Conservation (phyloP, 2,888 invertebrate species). For the Junonia oenone region DNA sequence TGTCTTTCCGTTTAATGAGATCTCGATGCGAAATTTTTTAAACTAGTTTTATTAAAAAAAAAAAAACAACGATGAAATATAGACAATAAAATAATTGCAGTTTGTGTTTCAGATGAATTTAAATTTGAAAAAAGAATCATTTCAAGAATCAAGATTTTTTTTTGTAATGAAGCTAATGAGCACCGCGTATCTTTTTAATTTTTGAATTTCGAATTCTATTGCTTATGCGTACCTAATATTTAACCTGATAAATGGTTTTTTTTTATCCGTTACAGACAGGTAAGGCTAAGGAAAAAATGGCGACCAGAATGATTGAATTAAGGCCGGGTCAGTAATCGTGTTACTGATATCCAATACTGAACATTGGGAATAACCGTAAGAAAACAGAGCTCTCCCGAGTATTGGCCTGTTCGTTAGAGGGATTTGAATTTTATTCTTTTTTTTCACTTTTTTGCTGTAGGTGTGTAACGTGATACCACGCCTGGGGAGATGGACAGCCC, state of each 20-base stretch:
- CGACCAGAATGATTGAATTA: constrained; percentile 71
- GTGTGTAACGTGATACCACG: constrained; percentile 62
- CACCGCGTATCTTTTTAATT: neutral
- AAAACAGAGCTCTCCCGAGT: constrained; percentile 69
- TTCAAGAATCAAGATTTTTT: no score
- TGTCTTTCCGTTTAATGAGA: neutral
- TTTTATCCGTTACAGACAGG: constrained; percentile 41
- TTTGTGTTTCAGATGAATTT: no score
- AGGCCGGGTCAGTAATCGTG: constrained; percentile 75
- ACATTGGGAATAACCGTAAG: constrained; percentile 64
- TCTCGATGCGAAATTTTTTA: neutral
- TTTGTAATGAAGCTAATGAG: no score
- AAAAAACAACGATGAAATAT: no score
- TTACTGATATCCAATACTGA: constrained; percentile 75
- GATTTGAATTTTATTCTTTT: constrained; percentile 61
- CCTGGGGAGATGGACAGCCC: constrained; percentile 64
- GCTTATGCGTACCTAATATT: no score
- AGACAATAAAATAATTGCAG: no score
- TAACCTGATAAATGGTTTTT: no score
- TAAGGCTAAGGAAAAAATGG: constrained; percentile 54
- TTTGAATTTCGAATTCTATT: constrained; percentile 28
- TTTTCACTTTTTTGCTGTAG: constrained; percentile 50
- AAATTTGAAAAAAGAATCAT: no score
- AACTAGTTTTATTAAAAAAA: neutral
- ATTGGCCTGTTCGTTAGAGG: constrained; percentile 73